Base-by-base conservation (phyloP, 2,888 invertebrate genomes). In the Microctonus brassicae region DNA sequence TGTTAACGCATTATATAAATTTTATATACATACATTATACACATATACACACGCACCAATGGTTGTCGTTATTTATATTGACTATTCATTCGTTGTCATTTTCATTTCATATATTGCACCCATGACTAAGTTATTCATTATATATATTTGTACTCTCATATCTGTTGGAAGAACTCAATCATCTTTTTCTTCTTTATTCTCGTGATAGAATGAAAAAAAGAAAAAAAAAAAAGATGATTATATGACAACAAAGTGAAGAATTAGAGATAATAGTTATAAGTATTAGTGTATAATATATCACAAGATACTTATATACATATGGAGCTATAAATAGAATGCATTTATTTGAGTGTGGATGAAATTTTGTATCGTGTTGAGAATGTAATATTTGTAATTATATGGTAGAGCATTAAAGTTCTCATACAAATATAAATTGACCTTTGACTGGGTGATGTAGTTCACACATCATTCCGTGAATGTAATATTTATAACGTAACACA, bases 301-400 rank as follows among this genome's bases (percentile, higher is more conserved):
- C 20, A 17, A 61, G 20, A 39, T 20, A 60, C n/a, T 57, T 26
- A 4, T 47, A 1, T n/a, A n/a, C 1, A 13, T n/a, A n/a, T n/a
- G n/a, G 20, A 4, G 13, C 13, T 62, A 42, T 62, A 42, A 58
- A 58, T 33, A 34, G 39, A 20, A 20, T 58, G 2, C 11, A 55
- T 26, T 1, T 33, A 29, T 22, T 34, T 53, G 6, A 22, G 20
- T 29, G 64, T 22, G 3, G 52, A 65, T 65, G 20, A 34, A 65
- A 52, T n/a, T 63, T 47, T 29, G 17, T 63, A 63, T 63, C 26
- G n/a, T n/a, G n/a, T n/a, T 20, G 63, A 39, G 55, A 34, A 68
- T 75, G 70, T 72, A 55, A 33, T 39, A 34, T 61, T 33, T 73
- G 67, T 70, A 76, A 74, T 76, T 76, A 71, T 74, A 73, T 71